A percentile compares a stretch with the other conserved stretches of the same genome.
These are phyloP conservation scores for Trialeurodes vaporariorum DNA, from an alignment of 1,140 invertebrate genomes.

Conservation along the genomic window DNA sequence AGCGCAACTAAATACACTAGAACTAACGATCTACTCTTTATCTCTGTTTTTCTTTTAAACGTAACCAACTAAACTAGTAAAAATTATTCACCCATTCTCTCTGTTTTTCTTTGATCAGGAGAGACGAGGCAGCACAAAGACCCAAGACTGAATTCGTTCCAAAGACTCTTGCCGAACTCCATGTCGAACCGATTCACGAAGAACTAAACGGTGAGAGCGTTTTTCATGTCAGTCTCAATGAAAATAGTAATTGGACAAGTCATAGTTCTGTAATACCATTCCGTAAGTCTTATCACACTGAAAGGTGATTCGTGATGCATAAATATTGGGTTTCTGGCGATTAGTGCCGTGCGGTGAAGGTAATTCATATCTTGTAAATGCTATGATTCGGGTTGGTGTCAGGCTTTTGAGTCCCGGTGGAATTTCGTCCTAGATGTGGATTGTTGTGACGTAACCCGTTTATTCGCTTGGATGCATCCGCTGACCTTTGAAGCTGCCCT, in stretches of 20 bases:
- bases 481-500: too few species aligned
- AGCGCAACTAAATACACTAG: too few species aligned
- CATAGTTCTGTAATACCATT: not conserved
- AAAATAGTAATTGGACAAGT: not conserved
- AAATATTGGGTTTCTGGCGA: constrained; percentile 12
- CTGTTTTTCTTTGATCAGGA: constrained; percentile 42
- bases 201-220: constrained; percentile 41
- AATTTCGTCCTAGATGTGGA: too few species aligned
- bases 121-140: constrained; percentile 75
- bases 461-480: too few species aligned
- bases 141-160: constrained; percentile 86
- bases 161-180: constrained; percentile 79
- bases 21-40: too few species aligned
- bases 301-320: not conserved
- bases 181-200: constrained; percentile 53
- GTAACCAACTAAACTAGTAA: too few species aligned
- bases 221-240: constrained; percentile 12
- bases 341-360: not conserved
- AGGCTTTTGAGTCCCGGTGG: too few species aligned
- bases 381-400: too few species aligned
- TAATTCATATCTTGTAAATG: too few species aligned
- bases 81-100: too few species aligned
- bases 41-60: too few species aligned
- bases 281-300: not conserved
- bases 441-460: too few species aligned